Conservation (phyloP, 2,888 invertebrate species). For the Neelides folsomi region DNA sequence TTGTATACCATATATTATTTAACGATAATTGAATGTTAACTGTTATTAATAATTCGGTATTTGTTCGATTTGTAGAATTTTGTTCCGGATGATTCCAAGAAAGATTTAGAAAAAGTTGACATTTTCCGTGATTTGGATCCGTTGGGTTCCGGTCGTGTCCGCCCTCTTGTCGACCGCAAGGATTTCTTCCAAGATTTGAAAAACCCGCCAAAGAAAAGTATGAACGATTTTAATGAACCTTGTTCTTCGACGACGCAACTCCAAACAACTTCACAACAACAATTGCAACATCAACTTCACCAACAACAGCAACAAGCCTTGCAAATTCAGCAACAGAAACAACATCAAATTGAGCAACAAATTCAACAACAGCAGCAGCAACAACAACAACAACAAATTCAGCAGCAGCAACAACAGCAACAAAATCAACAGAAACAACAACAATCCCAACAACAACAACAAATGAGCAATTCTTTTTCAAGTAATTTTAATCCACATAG, state of each 20-base stretch:
- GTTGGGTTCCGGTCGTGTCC: conserved; percentile 67
- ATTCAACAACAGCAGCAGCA: no score
- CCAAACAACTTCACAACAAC: conserved; percentile 2
- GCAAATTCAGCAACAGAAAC: conserved; percentile 34
- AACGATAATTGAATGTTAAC: no score
- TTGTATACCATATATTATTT: no score
- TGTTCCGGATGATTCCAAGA: conserved; percentile 21
- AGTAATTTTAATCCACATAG: conserved; percentile 41
- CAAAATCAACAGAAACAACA: background rate
- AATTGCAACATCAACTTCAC: conserved; percentile 32
- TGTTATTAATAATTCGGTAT: no score
- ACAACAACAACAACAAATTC: no score
- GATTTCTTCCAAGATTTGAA: conserved; percentile 91
- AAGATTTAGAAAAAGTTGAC: conserved; percentile 40
- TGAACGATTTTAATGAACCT: conserved; percentile 50
- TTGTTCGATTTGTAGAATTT: no score
- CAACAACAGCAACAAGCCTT: conserved; percentile 35
- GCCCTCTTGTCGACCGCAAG: conserved; percentile 88
- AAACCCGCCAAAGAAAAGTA: conserved; percentile 82
- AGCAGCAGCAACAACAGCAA: background rate
- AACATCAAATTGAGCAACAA: conserved; percentile 12
- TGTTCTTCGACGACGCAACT: conserved; percentile 8
- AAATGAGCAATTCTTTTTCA: conserved; percentile 30
- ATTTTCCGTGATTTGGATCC: conserved; percentile 90
- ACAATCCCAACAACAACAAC: background rate